These are phyloP conservation scores for Urosaurus nigricauda DNA, from an alignment of 2,797 vertebrate genomes.

Conservation along the genomic window DNA sequence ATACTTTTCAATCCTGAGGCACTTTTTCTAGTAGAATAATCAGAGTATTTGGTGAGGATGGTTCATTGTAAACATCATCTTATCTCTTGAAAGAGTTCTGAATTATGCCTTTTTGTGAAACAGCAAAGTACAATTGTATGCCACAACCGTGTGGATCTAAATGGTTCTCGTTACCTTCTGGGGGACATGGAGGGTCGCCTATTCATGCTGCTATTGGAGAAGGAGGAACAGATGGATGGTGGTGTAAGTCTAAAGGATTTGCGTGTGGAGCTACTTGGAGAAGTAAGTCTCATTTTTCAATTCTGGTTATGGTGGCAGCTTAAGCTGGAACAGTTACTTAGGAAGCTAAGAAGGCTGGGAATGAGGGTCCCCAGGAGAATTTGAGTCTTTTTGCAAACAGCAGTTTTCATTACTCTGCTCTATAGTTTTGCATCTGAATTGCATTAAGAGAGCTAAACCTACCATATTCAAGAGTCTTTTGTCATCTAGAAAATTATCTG, in stretches of 20 bases:
- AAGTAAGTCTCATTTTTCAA: slow-evolving; percentile 78
- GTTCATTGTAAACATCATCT: neutral
- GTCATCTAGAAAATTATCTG: neutral
- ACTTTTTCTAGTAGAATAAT: neutral
- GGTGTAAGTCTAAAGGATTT: slow-evolving; percentile 94
- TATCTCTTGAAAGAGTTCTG: neutral
- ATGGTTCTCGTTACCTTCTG: slow-evolving; percentile 94
- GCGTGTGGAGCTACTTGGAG: slow-evolving; percentile 94
- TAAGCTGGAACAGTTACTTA: neutral
- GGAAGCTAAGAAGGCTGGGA: neutral
- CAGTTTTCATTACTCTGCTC: neutral
- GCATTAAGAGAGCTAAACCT: neutral
- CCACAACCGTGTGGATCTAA: slow-evolving; percentile 97
- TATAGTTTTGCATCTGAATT: neutral
- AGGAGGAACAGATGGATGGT: slow-evolving; percentile 98
- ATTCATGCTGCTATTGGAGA: slow-evolving; percentile 98
- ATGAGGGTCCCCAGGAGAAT: neutral
- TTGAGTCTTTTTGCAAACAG: neutral
- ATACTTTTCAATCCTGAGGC: neutral
- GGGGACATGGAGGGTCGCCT: slow-evolving; percentile 98
- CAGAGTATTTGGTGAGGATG: neutral
- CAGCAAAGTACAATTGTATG: slow-evolving; percentile 99
- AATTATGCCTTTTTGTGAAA: neutral
- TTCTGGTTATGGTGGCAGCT: neutral
- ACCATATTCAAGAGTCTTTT: rapidly evolving